Evolutionary conservation across 2,888 invertebrate genomes (phyloP), one percentile per base, ranked within the genome.

Genomic region (Cordilura impudica): DNA sequence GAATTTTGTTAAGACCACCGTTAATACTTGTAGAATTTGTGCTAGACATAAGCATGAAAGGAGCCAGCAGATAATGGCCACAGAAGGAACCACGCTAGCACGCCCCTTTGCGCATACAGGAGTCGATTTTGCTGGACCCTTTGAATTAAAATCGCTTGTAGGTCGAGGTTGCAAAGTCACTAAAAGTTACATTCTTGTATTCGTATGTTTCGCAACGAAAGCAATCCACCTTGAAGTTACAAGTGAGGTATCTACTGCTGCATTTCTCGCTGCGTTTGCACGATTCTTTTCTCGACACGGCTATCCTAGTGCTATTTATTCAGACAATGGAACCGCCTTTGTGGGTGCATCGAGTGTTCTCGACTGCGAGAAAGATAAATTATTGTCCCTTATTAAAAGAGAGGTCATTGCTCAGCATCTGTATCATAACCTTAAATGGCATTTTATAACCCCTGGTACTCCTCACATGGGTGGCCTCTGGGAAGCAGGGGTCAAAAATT

Each of bases 221-320:
- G 79, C 65, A 1, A 74, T 77, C 4, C 81, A 74, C 10, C 31
- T 75, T 1, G 72, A 72, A 35, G 26, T 26, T 1, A 63, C 72
- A 1, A 63, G 61, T 18, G 65, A 72, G 10, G 54, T 78, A 2
- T 78, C 80, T 2, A 80, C 61, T 8, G 23, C 63, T 19, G 60
- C 75, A 1, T 80, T 82, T 14, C 18, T 82, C 2, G 81, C 76
- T 8, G 74, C 73, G 0, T 58, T 77, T 4, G 31, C 65, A 2
- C 26, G 81, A n/a, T 79, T 82, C 43, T 53, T 76, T 10, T 66
- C 78, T 2, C 70, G 78, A 14, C 71, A 77, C 26, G 71, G 81
- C 0, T 47, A 49, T 4, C 70, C 70, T 10, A 18, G 21, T 2
- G 23, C 23, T 10, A 23, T 72, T 0, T 72, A 49, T 26, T 65